A percentile compares a stretch with the other conserved stretches of the same genome.
These are phyloP conservation scores for Scolopax mira DNA, from an alignment of 2,113 vertebrate genomes.

Conservation along the genomic window DNA sequence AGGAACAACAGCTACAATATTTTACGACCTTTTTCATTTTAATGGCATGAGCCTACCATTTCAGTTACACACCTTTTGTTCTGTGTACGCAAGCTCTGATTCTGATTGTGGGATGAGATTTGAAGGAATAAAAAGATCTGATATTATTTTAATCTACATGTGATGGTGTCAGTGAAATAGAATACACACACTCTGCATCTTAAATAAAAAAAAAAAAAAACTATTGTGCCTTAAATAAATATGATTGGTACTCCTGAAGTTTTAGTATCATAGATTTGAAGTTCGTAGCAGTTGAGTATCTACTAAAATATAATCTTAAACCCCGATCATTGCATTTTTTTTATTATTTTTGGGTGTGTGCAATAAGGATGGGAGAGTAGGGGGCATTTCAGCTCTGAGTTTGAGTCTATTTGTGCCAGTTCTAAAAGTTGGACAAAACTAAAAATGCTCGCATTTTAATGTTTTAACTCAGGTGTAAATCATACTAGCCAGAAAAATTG, in stretches of 20 bases:
- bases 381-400: not conserved
- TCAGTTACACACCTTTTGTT: not conserved
- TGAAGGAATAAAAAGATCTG: not conserved
- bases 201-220: not conserved
- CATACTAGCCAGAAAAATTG: not conserved
- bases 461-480: not conserved
- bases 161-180: not conserved
- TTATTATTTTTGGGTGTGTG: not conserved
- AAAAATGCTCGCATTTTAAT: not conserved
- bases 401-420: not conserved
- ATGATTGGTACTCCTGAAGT: not conserved
- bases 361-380: not conserved
- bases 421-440: not conserved
- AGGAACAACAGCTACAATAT: conserved; percentile 2
- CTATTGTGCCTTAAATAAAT: not conserved
- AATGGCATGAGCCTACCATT: not conserved
- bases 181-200: not conserved
- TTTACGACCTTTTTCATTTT: not conserved
- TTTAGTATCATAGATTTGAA: not conserved
- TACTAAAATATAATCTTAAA: not conserved
- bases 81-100: not conserved
- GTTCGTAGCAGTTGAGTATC: not conserved
- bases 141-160: not conserved
- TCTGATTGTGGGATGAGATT: not conserved
- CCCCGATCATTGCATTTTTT: not conserved